Conservation (phyloP, 2,113 vertebrate genomes). For the Corydoras maculifer region DNA sequence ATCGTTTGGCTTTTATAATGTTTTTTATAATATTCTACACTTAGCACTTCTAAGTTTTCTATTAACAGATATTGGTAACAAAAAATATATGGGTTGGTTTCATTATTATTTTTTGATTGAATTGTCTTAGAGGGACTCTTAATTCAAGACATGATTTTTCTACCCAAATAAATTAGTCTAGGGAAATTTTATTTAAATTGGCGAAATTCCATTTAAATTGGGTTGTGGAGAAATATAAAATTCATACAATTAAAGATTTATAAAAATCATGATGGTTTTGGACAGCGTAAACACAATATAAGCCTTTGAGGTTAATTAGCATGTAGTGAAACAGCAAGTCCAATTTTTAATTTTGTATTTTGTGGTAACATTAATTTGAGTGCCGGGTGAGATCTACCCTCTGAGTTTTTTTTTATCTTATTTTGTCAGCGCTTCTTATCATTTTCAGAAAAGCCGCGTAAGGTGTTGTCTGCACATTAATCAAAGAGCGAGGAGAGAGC, state of each 20-base stretch:
- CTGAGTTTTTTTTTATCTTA: conserved; percentile 4
- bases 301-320: conserved; percentile 53
- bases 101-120: no score
- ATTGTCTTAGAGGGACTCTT: no score
- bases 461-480: conserved; percentile 39
- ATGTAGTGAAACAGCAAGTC: conserved; percentile 34
- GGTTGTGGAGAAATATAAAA: background rate
- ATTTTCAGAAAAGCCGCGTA: conserved; percentile 38
- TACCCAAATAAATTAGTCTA: no score
- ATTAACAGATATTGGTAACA: no score
- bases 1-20: no score
- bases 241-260: background rate
- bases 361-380: conserved; percentile 51
- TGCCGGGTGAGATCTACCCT: conserved; percentile 4
- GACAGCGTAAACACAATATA: conserved; percentile 33
- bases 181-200: no score
- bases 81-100: no score
- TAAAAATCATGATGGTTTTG: conserved; percentile 18
- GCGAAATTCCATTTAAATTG: background rate
- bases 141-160: no score
- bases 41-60: no score
- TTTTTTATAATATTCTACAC: no score
- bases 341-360: conserved; percentile 36
- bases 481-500: conserved; percentile 28
- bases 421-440: conserved; percentile 35